Conservation (phyloP, 2,888 invertebrate genomes). For the Junonia oenone region DNA sequence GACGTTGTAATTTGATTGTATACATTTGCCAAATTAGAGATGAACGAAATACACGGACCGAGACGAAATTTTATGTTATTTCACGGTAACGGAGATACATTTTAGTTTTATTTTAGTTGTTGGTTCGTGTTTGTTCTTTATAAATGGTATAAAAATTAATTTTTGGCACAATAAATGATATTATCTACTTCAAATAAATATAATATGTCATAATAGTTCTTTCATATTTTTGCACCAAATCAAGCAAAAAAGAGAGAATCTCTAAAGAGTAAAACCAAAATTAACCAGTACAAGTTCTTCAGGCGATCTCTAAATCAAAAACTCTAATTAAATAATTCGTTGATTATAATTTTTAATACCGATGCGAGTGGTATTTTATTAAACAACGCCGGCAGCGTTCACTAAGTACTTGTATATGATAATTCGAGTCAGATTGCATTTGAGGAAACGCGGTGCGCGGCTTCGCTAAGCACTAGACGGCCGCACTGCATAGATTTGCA, state of each 20-base stretch:
- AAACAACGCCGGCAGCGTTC: conserved; percentile 48
- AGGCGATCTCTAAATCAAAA: conserved; percentile 13
- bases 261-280: conserved; percentile 18
- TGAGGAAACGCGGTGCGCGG: conserved; percentile 60
- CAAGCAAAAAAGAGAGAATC: too few species aligned
- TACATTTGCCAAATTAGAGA: conserved; percentile 51
- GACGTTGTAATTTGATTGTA: conserved; percentile 62
- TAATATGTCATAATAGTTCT: too few species aligned
- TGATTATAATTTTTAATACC: conserved; percentile 22
- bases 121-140: too few species aligned
- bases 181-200: too few species aligned
- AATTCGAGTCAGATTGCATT: conserved; percentile 70
- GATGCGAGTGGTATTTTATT: conserved; percentile 35
- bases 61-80: conserved; percentile 26
- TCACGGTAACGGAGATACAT: conserved; percentile 9
- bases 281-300: conserved; percentile 6
- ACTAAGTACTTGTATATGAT: conserved; percentile 61
- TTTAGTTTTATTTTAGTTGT: background rate
- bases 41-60: conserved; percentile 36
- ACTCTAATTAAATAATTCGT: conserved; percentile 12
- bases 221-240: too few species aligned
- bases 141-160: too few species aligned
- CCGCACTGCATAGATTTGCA: conserved; percentile 77
- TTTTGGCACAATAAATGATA: too few species aligned
- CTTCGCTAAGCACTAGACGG: conserved; percentile 64